Base-by-base conservation (phyloP, 2,888 invertebrate genomes). In the Diaphora mendica region DNA sequence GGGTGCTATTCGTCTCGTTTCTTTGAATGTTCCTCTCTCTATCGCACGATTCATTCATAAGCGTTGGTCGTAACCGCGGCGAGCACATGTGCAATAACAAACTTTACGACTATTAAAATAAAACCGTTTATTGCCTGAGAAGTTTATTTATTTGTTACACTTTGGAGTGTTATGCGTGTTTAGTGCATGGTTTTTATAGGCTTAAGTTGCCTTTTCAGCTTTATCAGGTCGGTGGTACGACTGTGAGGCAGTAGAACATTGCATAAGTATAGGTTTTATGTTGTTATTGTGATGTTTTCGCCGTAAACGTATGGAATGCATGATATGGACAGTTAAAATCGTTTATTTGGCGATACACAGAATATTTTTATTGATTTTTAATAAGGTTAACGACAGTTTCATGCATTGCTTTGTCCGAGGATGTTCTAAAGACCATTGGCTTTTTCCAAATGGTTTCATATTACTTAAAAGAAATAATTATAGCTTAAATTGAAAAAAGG, bases 151-250 rank as follows among this genome's bases (percentile, higher is more conserved):
- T 95, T 94, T 95, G 93, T 88, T 90, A 91, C 93, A 84, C 87
- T 95, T 94, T 93, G 90, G 91, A 92, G 90, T 91, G 92, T 91
- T 88, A 88, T 85, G 87, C 87, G 91, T 91, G 94, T 95, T 96
- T 96, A 96, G 95, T 94, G 96, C 95, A 94, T 94, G 95, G 94
- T 94, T 95, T 96, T 96, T 96, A 94, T 94, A 94, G 94, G 95
- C 94, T 93, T 93, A 93, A 95, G 93, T 93, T 94, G 95, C 94
- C 95, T 95, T 96, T 96, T 95, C 95, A 95, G 96, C 95, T 96
- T 95, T 95, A 95, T 95, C 96, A 95, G 95, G 95, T 94, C 92
- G 93, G 91, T 89, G 90, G 94, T 94, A 92, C 92, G 94, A 89
- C 93, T 92, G 95, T 95, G 94, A 91, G 95, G 93, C 93, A 94